Conservation (phyloP, 92 coral and sea anemone species). For the Siderastrea radians region DNA sequence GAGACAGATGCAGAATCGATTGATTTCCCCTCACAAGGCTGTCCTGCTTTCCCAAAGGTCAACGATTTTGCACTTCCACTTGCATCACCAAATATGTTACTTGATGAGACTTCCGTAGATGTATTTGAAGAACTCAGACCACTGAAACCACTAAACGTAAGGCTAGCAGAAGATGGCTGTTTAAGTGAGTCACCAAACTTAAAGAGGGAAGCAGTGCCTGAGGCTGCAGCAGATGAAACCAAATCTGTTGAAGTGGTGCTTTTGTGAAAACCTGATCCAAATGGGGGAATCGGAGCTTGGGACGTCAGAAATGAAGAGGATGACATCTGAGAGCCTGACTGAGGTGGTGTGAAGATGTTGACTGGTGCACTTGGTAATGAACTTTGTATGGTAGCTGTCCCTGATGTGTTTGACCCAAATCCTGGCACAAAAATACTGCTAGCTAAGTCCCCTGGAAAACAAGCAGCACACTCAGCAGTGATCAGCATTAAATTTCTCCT, state of each 20-base stretch:
- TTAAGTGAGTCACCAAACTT: not conserved
- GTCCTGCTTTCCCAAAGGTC: conserved; percentile 2
- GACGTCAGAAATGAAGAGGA: not conserved
- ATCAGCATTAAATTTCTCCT: too few relatives aligned
- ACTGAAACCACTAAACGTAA: conserved; percentile 24
- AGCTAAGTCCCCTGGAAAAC: conserved; percentile 1
- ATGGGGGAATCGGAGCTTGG: not conserved
- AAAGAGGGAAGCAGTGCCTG: conserved; percentile 1
- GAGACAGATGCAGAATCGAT: conserved; percentile 7
- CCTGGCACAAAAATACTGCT: not conserved
- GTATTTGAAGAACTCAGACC: not conserved
- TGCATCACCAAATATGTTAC: not conserved
- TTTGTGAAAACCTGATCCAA: conserved; percentile 9
- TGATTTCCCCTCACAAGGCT: conserved; percentile 4
- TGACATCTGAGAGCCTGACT: not conserved
- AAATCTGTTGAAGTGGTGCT: not conserved
- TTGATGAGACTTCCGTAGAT: not conserved
- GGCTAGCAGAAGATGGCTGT: not conserved
- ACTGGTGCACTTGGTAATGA: not conserved
- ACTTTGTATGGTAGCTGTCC: not conserved
- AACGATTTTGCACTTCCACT: not conserved
- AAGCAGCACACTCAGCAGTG: not conserved
- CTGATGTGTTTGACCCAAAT: conserved; percentile 1
- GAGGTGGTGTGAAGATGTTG: not conserved
- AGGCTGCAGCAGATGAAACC: not conserved